These are phyloP conservation scores for Ptilorrhoa leucosticta DNA, from an alignment of 2,113 vertebrate genomes.

Conservation along the genomic window DNA sequence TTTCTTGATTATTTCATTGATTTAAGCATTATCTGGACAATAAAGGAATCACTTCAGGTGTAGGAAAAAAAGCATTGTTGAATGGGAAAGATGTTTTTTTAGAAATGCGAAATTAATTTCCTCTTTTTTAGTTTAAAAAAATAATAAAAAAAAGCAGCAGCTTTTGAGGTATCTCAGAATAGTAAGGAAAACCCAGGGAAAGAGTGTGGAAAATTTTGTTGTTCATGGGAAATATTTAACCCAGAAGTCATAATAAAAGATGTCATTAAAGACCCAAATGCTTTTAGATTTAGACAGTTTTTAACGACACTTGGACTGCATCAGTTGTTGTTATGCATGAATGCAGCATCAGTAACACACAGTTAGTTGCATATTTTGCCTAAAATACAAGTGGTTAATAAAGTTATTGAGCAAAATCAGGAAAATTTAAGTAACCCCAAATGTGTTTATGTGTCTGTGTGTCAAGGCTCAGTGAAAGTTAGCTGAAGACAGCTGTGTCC, in stretches of 20 bases:
- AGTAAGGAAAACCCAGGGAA: neutral
- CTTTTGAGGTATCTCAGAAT: neutral
- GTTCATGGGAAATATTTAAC: neutral
- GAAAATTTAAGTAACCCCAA: neutral
- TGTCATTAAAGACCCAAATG: neutral
- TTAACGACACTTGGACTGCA: neutral
- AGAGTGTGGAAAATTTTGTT: neutral
- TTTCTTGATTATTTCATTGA: neutral
- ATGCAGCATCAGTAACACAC: neutral
- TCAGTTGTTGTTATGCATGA: neutral
- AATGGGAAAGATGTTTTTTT: neutral
- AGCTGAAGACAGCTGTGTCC: neutral
- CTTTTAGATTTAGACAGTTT: neutral
- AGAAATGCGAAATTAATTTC: neutral
- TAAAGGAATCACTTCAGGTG: neutral
- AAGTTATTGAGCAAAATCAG: neutral
- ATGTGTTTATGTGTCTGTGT: neutral
- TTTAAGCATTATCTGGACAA: neutral
- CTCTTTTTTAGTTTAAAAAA: neutral
- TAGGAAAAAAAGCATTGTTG: neutral
- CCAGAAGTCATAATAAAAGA: neutral
- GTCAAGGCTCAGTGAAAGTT: neutral
- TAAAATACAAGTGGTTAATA: neutral
- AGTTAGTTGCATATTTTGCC: neutral
- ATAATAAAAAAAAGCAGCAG: rapidly evolving